phyloP scores from a whole-genome alignment of 2,888 invertebrate genomes.

The Tipula lateralis region DNA sequence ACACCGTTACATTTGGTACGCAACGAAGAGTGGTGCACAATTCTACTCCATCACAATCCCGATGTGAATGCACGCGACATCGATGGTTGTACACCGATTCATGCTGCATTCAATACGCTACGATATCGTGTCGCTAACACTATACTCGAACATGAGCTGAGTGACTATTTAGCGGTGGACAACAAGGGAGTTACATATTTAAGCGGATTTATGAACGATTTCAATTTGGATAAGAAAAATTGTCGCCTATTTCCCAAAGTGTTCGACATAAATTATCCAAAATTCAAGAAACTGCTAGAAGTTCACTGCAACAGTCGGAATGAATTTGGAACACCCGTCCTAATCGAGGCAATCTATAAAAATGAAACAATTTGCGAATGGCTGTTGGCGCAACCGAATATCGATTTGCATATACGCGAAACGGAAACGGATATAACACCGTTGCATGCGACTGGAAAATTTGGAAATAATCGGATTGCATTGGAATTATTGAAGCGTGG shows the following conservation, averaged over 20 bases:
- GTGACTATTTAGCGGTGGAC: neutral
- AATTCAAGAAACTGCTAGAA: neutral
- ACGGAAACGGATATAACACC: neutral
- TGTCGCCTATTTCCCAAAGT: neutral
- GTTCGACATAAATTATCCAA: neutral
- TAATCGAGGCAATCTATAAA: neutral
- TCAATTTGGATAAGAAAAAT: neutral
- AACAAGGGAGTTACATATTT: neutral
- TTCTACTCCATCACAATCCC: neutral
- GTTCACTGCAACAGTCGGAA: neutral
- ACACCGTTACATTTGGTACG: neutral
- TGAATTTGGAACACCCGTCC: neutral
- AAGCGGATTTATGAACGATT: neutral
- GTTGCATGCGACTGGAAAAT: neutral
- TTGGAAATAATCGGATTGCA: neutral
- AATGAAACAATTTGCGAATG: neutral
- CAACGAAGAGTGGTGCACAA: neutral
- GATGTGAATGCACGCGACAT: neutral
- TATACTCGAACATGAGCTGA: neutral
- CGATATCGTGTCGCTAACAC: neutral
- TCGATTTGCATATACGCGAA: neutral
- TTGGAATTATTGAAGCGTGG: neutral
- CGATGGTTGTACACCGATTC: neutral
- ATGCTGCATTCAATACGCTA: neutral
- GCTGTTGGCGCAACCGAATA: neutral